Evolutionary conservation across 2,888 invertebrate genomes (phyloP).

Genomic region (Lithophane ornitopus): DNA sequence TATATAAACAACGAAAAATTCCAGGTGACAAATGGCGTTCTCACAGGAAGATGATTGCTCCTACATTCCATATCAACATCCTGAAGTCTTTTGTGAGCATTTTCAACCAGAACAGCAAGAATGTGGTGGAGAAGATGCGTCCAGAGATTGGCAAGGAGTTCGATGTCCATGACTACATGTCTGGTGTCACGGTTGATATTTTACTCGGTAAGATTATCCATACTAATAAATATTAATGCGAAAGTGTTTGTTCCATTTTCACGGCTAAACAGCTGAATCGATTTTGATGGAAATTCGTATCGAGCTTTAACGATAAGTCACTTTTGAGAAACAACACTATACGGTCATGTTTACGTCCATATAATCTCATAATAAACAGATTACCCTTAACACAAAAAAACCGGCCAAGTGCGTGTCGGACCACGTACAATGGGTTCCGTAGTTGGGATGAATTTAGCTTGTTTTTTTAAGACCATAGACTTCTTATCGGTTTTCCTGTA

Average conservation of each 20-base stretch:
- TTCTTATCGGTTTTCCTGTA: no score
- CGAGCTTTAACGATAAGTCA: not conserved
- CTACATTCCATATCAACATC: constrained; percentile 96
- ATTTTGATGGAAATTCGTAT: not conserved
- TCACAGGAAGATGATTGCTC: constrained; percentile 95
- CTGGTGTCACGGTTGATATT: constrained; percentile 95
- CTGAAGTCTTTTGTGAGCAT: constrained; percentile 94
- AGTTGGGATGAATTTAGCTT: no score
- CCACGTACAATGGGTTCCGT: no score
- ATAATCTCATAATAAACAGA: not conserved
- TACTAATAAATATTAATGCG: not conserved
- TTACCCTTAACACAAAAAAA: not conserved
- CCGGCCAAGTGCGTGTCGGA: no score
- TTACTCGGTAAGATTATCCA: constrained; percentile 89
- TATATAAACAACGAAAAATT: not conserved
- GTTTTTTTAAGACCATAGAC: no score
- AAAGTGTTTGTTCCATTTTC: no score
- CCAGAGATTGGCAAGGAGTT: constrained; percentile 93
- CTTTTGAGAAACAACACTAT: not conserved
- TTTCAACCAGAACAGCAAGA: constrained; percentile 94
- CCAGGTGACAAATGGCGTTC: constrained; percentile 95
- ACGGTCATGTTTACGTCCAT: not conserved
- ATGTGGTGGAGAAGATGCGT: constrained; percentile 92
- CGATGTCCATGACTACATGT: constrained; percentile 95
- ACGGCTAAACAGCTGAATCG: no score